These are phyloP conservation scores for Chelonoidis abingdonii DNA, from an alignment of 2,113 vertebrate species.

Conservation along the genomic window DNA sequence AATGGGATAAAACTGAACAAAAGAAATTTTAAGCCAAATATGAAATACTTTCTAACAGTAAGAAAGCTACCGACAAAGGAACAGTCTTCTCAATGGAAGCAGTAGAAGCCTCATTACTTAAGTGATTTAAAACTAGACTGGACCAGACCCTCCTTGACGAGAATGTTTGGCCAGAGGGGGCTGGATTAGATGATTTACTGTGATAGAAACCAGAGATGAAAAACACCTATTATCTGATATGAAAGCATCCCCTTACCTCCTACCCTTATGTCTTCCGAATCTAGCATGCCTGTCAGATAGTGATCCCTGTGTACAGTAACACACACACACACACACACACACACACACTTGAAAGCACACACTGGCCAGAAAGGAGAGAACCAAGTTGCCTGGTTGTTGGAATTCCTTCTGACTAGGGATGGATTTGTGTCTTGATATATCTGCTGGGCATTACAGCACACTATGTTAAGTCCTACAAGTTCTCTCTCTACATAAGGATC, in stretches of 20 bases:
- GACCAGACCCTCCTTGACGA: background rate
- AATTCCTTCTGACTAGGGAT: background rate
- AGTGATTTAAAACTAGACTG: background rate
- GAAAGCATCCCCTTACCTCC: background rate
- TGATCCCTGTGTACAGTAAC: background rate
- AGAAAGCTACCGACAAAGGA: no score
- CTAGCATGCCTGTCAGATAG: background rate
- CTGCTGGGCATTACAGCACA: background rate
- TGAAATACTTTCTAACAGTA: background rate
- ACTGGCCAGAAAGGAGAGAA: background rate
- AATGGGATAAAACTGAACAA: background rate
- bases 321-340: no score
- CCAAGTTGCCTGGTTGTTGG: background rate
- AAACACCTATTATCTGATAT: background rate
- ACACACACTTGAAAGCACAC: background rate
- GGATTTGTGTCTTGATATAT: background rate
- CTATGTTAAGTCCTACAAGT: background rate
- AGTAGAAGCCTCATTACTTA: background rate
- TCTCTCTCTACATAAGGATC: background rate
- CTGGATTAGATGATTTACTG: background rate
- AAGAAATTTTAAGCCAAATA: background rate
- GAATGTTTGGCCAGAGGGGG: background rate
- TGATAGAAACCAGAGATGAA: background rate
- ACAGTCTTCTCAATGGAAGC: background rate
- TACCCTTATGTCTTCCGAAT: background rate